These are phyloP conservation scores for Discoglossus pictus DNA, from an alignment of 2,797 vertebrate genomes.

Conservation along the genomic window DNA sequence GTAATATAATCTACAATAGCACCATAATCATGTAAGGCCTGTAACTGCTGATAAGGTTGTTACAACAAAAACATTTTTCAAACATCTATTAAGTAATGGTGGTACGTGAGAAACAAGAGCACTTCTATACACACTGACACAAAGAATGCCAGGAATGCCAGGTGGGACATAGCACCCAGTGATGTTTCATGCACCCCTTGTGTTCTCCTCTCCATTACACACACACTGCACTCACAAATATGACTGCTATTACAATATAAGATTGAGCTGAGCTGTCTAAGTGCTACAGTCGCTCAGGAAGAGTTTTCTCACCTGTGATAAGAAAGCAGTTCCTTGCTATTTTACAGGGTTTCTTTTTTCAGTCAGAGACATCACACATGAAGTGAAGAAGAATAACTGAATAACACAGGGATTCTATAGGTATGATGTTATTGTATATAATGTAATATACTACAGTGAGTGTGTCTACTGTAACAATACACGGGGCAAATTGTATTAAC, in stretches of 20 bases:
- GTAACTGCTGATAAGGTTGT: background rate
- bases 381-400: too few species aligned
- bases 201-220: background rate
- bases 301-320: too few species aligned
- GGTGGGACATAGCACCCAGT: conserved; percentile 15
- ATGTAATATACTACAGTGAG: too few species aligned
- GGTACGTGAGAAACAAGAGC: background rate
- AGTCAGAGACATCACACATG: too few species aligned
- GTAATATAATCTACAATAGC: background rate
- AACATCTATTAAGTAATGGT: background rate
- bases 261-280: too few species aligned
- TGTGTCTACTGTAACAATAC: too few species aligned
- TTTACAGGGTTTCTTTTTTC: too few species aligned
- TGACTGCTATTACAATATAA: background rate
- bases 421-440: too few species aligned
- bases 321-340: too few species aligned
- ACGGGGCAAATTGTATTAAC: too few species aligned
- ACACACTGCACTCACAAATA: background rate
- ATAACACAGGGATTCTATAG: too few species aligned
- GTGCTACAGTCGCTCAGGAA: too few species aligned
- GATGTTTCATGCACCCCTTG: conserved; percentile 10
- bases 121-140: background rate
- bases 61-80: background rate
- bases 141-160: background rate
- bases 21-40: background rate